Conservation (phyloP, 1,140 invertebrate species). For the Pachypsylla venusta region DNA sequence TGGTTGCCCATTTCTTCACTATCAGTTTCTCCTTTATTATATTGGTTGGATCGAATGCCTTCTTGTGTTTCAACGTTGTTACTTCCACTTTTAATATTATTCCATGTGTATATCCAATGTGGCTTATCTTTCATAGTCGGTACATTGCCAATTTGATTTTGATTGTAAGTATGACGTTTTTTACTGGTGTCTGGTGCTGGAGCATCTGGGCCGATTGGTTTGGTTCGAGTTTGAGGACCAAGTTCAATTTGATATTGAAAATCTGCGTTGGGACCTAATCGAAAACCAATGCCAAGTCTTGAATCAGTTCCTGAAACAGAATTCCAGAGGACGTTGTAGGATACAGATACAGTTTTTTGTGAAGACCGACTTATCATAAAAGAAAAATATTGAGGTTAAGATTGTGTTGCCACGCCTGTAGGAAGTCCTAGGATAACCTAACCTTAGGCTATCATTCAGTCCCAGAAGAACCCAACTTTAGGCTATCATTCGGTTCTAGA, state of each 20-base stretch:
- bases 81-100: background rate
- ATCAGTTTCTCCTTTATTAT: no score
- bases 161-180: background rate
- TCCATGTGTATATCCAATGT: conserved; percentile 2
- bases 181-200: background rate
- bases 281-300: conserved; percentile 57
- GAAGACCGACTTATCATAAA: background rate
- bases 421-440: background rate
- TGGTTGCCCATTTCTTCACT: no score
- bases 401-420: background rate
- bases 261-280: conserved; percentile 61
- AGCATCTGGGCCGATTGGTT: conserved; percentile 32
- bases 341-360: background rate
- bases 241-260: conserved; percentile 59
- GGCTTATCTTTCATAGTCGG: background rate
- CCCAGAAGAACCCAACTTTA: no score
- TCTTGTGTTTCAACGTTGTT: background rate
- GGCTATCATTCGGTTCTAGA: no score
- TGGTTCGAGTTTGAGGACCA: conserved; percentile 54
- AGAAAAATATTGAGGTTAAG: background rate
- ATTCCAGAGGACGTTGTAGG: background rate
- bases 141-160: background rate
- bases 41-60: no score
- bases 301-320: conserved; percentile 54
- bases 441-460: no score